Evolutionary conservation across 1,140 invertebrate species (phyloP).

Genomic region (Nymphalis io): DNA sequence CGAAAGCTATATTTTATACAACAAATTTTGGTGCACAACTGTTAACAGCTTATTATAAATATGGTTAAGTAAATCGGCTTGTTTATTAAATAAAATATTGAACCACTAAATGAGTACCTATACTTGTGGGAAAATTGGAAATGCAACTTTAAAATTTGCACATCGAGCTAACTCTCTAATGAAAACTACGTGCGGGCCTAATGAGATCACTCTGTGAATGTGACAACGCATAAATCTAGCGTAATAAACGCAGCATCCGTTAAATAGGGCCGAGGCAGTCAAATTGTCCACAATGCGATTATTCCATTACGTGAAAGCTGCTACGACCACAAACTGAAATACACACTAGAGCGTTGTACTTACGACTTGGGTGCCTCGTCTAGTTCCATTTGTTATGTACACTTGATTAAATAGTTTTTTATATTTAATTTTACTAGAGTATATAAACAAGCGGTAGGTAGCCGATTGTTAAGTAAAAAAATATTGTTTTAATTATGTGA

Average conservation of each 20-base stretch:
- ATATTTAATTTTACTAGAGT: too few relatives aligned
- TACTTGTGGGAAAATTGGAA: background rate
- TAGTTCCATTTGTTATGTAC: conserved; percentile 32
- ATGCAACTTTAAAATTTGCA: conserved; percentile 2
- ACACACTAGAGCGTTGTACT: conserved; percentile 29
- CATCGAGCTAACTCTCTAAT: conserved; percentile 44
- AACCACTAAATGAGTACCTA: conserved; percentile 2
- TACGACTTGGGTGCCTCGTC: conserved; percentile 30
- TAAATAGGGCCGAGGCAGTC: conserved; percentile 71
- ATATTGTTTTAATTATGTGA: too few relatives aligned
- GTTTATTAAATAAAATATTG: conserved; percentile 12
- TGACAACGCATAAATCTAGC: conserved; percentile 75
- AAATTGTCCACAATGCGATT: conserved; percentile 76
- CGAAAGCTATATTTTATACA: conserved; percentile 65
- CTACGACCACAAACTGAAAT: conserved; percentile 34
- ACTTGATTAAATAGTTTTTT: conserved; percentile 43
- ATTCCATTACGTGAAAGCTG: conserved; percentile 67
- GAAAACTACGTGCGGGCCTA: conserved; percentile 68
- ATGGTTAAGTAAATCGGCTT: conserved; percentile 3
- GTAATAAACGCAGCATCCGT: conserved; percentile 73
- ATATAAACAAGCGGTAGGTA: too few relatives aligned
- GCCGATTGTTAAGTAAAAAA: conserved; percentile 14
- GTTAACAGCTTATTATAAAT: conserved; percentile 28
- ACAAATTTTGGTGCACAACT: conserved; percentile 51
- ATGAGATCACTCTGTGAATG: conserved; percentile 67